phyloP scores from a whole-genome alignment of 1,140 invertebrate species.

The Leptinotarsa lineolata region DNA sequence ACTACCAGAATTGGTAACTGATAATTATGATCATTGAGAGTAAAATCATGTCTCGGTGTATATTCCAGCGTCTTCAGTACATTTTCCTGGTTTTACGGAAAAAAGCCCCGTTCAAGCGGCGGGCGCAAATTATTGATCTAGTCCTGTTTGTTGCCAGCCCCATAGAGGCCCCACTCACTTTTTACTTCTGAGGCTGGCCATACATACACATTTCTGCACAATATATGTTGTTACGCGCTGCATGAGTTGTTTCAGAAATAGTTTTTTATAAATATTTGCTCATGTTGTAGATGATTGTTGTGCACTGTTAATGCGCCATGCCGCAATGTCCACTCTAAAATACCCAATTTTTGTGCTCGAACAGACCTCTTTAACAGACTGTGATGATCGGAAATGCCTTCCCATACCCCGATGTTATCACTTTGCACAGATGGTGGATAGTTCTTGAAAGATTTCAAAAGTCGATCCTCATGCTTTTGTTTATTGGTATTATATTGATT shows the following conservation, averaged over 20 bases:
- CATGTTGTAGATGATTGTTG: conserved; percentile 53
- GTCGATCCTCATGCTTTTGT: conserved; percentile 1
- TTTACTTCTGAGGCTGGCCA: background rate
- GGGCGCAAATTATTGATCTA: background rate
- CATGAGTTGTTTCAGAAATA: conserved; percentile 47
- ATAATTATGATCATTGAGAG: background rate
- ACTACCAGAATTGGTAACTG: background rate
- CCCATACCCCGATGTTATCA: conserved; percentile 49
- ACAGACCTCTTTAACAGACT: conserved; percentile 54
- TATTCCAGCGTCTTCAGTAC: background rate
- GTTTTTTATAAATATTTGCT: conserved; percentile 54
- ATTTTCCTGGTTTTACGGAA: conserved; percentile 20
- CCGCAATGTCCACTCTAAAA: conserved; percentile 50
- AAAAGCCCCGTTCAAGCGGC: conserved; percentile 3
- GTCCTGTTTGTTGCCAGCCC: conserved; percentile 16
- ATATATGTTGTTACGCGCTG: conserved; percentile 41
- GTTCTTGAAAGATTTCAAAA: background rate
- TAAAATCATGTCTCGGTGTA: too few relatives aligned
- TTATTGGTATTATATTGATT: background rate
- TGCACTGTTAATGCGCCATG: conserved; percentile 52
- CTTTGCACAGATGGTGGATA: conserved; percentile 36
- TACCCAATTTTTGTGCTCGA: conserved; percentile 28
- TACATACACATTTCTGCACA: conserved; percentile 21
- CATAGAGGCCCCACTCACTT: background rate
- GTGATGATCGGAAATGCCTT: conserved; percentile 58